Evolutionary conservation across 2,888 invertebrate genomes (phyloP), one percentile per base, ranked within the genome.

Genomic region (Norana najaformis): DNA sequence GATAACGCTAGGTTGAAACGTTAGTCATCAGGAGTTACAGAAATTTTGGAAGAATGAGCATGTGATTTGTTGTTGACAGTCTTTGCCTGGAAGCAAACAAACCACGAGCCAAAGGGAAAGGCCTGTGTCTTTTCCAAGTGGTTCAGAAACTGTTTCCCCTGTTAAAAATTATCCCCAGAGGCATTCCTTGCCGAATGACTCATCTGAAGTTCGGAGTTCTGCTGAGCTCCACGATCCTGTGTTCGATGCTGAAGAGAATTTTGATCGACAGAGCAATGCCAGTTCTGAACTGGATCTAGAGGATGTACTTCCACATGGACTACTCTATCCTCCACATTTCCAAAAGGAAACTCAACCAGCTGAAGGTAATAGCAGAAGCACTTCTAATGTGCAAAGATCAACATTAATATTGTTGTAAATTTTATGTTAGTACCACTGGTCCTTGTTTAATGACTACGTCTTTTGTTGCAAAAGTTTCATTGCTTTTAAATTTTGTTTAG

Each of bases 261-360:
- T 35, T n/a, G 85, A 85, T 36, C 37, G 85, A 37, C 37, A 5
- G 85, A 85, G 37, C 20, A 89, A 85, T 23, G 89, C 90, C 89
- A 90, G 91, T 69, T 92, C 91, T 14, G 92, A 91, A 41, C 83
- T 92, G 37, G 92, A 92, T 37, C 88, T 92, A 18, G 91, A 91
- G 53, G 89, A 91, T n/a, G 90, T 91, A 16, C n/a, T 92, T 30
- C 91, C 91, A 20, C 89, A 90, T 30, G 90, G 91, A 85, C 90
- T 89, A 30, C 89, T 91, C 18, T 69, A 88, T 14, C 89, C 41
- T 35, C 90, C 39, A 30, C 35, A 35, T 85, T 36, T 35, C 35
- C 16, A 85, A 85, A 23, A 14, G 85, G 85, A 85, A 85, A 85
- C 1, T 85, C 85, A 36, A 37, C 37, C 47, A 34, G 6, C 88